phyloP scores from a whole-genome alignment of 2,888 invertebrate species.

The Apodemia zela region DNA sequence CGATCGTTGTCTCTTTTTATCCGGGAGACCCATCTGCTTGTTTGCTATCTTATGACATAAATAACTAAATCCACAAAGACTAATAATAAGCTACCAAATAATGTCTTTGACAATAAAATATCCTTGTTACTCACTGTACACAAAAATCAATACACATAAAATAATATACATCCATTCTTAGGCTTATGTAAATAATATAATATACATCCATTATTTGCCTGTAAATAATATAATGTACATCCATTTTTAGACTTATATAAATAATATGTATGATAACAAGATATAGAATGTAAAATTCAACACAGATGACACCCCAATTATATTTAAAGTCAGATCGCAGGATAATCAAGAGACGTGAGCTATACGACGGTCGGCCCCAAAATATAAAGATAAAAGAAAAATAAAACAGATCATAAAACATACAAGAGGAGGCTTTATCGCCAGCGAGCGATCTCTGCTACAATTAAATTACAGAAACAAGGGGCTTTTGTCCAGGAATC shows the following conservation, averaged over 20 bases:
- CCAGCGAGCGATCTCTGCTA: neutral
- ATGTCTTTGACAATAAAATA: too few species aligned
- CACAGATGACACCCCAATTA: constrained; percentile 1
- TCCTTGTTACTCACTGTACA: too few species aligned
- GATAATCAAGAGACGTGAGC: constrained; percentile 10
- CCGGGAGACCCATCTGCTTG: too few species aligned
- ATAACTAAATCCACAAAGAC: too few species aligned
- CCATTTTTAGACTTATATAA: neutral
- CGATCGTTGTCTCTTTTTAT: too few species aligned
- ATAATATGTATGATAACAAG: neutral
- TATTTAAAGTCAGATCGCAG: constrained; percentile 3
- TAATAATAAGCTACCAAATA: too few species aligned
- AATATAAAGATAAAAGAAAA: constrained; percentile 14
- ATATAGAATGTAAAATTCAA: neutral
- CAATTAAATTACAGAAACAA: constrained; percentile 16
- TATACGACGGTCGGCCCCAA: constrained; percentile 3
- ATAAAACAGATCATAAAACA: constrained; percentile 16
- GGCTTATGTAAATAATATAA: too few species aligned
- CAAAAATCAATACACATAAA: too few species aligned
- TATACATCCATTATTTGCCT: too few species aligned
- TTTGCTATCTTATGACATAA: too few species aligned
- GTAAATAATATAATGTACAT: too few species aligned
- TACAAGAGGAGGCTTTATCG: constrained; percentile 15
- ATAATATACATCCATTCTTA: too few species aligned
- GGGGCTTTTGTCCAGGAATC: constrained; percentile 1